Percentiles rank a stretch among this genome's conserved stretches.
phyloP scores from a whole-genome alignment of 2,888 invertebrate genomes.

The Aphrophora alni region DNA sequence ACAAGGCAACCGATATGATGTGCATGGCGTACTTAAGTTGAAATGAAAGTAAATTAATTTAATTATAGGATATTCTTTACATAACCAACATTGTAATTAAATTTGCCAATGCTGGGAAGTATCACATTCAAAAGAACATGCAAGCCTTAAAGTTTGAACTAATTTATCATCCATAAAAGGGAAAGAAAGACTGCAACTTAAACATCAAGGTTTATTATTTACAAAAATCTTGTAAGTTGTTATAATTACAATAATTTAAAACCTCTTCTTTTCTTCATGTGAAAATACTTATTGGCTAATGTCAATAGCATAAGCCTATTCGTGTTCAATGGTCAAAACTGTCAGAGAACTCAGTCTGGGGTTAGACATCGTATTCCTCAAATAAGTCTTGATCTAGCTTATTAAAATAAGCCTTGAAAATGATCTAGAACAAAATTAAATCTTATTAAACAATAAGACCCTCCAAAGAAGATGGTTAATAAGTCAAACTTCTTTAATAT shows the following conservation, averaged over 20 bases:
- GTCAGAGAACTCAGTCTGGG: constrained; percentile 9
- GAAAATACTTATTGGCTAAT: background rate
- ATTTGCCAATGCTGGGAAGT: no score
- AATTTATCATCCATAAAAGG: no score
- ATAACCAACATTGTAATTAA: background rate
- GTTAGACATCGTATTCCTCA: constrained; percentile 17
- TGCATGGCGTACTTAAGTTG: no score
- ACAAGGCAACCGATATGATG: no score
- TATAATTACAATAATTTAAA: constrained; percentile 14
- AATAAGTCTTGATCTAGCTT: constrained; percentile 20
- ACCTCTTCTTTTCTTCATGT: background rate
- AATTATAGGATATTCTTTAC: background rate
- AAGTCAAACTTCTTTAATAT: no score
- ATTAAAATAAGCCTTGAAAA: constrained; percentile 11
- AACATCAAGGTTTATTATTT: no score
- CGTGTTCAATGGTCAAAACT: constrained; percentile 2
- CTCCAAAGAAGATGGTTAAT: no score
- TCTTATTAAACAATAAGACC: no score
- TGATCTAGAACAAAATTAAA: background rate
- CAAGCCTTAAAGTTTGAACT: no score
- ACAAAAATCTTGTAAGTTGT: no score
- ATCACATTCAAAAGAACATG: no score
- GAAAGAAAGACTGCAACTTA: no score
- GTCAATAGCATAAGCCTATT: background rate
- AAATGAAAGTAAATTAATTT: background rate